phyloP scores from a whole-genome alignment of 2,113 vertebrate genomes.

The Ramphastos sulfuratus region DNA sequence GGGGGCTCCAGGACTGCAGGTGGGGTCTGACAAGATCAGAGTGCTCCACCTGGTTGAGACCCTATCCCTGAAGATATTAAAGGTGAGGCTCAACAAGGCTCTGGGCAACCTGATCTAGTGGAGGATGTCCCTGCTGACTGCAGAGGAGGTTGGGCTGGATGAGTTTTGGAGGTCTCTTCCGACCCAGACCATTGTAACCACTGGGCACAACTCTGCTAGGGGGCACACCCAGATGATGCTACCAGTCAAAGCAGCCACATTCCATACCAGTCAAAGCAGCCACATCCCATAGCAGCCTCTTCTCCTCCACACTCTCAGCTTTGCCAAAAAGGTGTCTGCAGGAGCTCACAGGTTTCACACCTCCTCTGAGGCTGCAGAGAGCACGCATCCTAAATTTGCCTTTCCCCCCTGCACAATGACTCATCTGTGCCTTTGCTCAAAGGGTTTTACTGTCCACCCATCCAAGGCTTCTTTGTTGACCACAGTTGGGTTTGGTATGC shows the following conservation, averaged over 20 bases:
- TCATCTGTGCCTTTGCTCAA: constrained; percentile 41
- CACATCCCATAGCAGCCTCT: background rate
- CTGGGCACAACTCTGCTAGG: accelerated
- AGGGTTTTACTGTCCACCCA: background rate
- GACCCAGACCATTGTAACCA: background rate
- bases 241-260: background rate
- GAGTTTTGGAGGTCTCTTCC: too few relatives aligned
- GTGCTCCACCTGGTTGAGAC: too few relatives aligned
- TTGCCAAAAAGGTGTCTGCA: background rate
- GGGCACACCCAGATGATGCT: background rate
- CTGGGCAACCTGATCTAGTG: too few relatives aligned
- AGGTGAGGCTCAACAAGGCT: too few relatives aligned
- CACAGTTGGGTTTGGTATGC: constrained; percentile 44
- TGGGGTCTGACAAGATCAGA: too few relatives aligned
- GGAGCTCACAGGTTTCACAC: background rate
- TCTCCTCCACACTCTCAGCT: background rate
- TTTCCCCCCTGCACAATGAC: background rate
- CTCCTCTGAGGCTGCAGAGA: background rate
- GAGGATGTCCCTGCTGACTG: too few relatives aligned
- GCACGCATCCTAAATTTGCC: background rate
- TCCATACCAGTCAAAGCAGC: background rate
- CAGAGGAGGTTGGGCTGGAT: too few relatives aligned
- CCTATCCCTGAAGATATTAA: too few relatives aligned
- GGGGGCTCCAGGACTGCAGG: too few relatives aligned
- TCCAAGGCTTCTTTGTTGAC: constrained; percentile 5